These are phyloP conservation scores for Butorides virescens DNA, from an alignment of 2,113 vertebrate genomes.

Conservation along the genomic window DNA sequence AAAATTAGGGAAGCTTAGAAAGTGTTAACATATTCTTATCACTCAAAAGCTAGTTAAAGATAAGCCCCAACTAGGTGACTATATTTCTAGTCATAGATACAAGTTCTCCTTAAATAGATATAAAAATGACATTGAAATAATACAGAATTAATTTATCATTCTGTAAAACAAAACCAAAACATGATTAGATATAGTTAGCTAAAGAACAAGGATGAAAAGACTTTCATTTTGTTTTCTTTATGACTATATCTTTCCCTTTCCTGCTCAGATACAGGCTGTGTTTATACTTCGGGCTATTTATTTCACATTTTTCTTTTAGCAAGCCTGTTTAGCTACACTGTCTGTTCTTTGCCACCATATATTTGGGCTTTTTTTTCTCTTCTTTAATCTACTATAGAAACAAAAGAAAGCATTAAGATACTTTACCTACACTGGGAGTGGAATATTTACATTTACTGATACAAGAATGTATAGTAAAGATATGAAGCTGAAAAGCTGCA, in stretches of 20 bases:
- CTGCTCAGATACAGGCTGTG: neutral
- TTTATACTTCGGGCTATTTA: neutral
- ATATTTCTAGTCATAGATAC: neutral
- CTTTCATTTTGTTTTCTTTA: neutral
- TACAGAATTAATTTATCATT: neutral
- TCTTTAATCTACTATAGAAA: neutral
- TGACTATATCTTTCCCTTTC: neutral
- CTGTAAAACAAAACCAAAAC: neutral
- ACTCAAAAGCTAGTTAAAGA: neutral
- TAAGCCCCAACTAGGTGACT: neutral
- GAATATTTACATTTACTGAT: slow-evolving; percentile 3
- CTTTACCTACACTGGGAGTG: neutral
- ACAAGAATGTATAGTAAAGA: neutral
- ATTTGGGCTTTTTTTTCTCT: neutral
- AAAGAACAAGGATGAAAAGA: neutral
- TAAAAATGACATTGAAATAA: neutral
- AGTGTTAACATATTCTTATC: neutral
- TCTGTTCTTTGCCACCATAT: neutral
- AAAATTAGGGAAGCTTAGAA: neutral
- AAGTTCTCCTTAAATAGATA: neutral
- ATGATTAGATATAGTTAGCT: neutral
- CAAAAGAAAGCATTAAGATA: neutral
- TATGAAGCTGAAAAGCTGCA: neutral
- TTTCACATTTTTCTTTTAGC: neutral
- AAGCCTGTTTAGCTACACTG: neutral